Conservation (phyloP, 2,113 vertebrate genomes). For the Hippopotamus amphibius region DNA sequence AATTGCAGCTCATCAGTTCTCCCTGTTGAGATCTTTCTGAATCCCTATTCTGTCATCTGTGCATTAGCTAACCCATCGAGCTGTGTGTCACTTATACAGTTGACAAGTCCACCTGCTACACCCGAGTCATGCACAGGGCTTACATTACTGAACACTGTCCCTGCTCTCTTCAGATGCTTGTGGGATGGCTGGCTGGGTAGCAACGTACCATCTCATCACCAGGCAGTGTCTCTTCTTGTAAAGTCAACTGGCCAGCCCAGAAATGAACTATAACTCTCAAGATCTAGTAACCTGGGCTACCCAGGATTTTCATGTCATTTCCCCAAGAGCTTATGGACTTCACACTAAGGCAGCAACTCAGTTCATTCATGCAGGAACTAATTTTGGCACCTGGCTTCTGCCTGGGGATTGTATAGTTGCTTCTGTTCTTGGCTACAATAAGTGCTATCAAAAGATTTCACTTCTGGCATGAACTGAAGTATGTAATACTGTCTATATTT, state of each 20-base stretch:
- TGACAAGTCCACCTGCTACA: slow-evolving; percentile 3
- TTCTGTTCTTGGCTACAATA: slow-evolving; percentile 77
- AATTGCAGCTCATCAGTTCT: slow-evolving; percentile 29
- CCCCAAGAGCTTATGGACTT: background rate
- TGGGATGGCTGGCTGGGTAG: background rate
- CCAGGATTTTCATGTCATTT: slow-evolving; percentile 44
- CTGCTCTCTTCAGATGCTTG: background rate
- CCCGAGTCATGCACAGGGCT: background rate
- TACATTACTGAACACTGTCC: background rate
- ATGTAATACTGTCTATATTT: slow-evolving; percentile 71
- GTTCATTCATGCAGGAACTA: slow-evolving; percentile 67
- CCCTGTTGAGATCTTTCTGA: slow-evolving; percentile 52
- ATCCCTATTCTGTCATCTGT: slow-evolving; percentile 38
- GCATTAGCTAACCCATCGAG: slow-evolving; percentile 15
- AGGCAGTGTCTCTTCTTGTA: background rate
- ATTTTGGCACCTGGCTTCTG: slow-evolving; percentile 68
- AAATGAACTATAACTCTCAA: background rate
- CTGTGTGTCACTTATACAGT: background rate
- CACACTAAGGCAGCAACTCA: slow-evolving; percentile 18
- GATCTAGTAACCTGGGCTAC: background rate
- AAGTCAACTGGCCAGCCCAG: background rate
- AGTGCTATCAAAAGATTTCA: slow-evolving; percentile 75
- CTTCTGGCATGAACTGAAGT: slow-evolving; percentile 71
- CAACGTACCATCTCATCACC: background rate
- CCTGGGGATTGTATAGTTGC: slow-evolving; percentile 50